Base-by-base conservation (phyloP, 2,797 vertebrate genomes). In the Chaunax sp. region DNA sequence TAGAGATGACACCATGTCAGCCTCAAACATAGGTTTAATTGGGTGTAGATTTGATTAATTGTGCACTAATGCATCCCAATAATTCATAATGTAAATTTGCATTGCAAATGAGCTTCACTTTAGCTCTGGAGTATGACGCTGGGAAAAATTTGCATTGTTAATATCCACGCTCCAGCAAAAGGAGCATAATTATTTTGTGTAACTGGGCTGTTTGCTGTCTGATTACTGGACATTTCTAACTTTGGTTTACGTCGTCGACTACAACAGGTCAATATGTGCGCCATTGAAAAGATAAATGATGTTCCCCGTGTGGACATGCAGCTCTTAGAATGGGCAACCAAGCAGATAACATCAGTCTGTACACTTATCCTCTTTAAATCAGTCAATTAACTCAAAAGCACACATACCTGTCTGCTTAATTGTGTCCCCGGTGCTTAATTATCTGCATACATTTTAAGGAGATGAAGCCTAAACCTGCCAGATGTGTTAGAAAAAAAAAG, bases 361-460 rank as follows among this genome's bases (percentile, higher is more conserved):
- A 75, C 65, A 72, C 83, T 84, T 86, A 84, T 63, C 75, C 74
- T 72, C 75, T 72, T 84, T 85, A 89, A 89, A 90, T 85, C 86
- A 87, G 86, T 86, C 90, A 91, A 89, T 92, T 91, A 90, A 87
- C 86, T 86, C 77, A 78, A 80, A 85, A 58, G 64, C 72, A 86
- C 73, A 85, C 64, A 85, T 90, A 92, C 89, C 88, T 92, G 89
- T 92, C 87, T 61, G 38, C 61, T 77, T 90, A 90, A 90, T 89
- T 85, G 81, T 64, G 73, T 92, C 91, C 89, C 91, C 44, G 1
- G 87, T 90, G 89, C 74, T 92, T 89, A 88, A 91, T 92, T 92
- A 92, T 87, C 87, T 78, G 75, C 64, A 78, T 73, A 84, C 1
- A 81, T 89, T 84, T 89, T 78, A 59, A 66, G 56, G 55, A 82